Evolutionary conservation across 2,888 invertebrate species (phyloP).

Genomic region (Thecocarcelia acutangulata): DNA sequence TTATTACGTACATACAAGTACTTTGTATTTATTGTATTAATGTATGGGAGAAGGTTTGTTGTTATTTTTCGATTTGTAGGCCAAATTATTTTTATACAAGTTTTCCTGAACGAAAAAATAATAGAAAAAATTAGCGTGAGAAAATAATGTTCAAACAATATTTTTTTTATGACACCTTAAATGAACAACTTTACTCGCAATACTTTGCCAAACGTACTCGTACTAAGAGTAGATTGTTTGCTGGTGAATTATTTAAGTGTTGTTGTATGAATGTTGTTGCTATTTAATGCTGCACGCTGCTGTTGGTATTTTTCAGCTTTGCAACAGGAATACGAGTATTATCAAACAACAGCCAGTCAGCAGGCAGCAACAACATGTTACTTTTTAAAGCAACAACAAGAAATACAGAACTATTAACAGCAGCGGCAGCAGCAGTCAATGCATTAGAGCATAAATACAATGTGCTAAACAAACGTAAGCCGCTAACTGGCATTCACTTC

Average conservation of each 20-base stretch:
- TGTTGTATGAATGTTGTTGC: constrained; percentile 9
- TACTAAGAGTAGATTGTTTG: constrained; percentile 63
- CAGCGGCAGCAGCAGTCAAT: background rate
- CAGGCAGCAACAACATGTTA: constrained; percentile 36
- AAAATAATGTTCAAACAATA: constrained; percentile 63
- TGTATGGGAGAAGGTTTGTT: constrained; percentile 15
- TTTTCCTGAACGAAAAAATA: constrained; percentile 33
- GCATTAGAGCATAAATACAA: constrained; percentile 37
- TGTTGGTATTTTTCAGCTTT: constrained; percentile 14
- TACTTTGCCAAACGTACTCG: constrained; percentile 36
- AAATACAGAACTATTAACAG: background rate
- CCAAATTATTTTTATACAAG: constrained; percentile 58
- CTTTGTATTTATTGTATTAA: constrained; percentile 17
- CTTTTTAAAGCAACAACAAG: constrained; percentile 17
- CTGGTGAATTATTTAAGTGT: constrained; percentile 51
- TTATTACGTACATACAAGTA: background rate
- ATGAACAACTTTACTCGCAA: constrained; percentile 52
- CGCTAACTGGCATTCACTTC: constrained; percentile 60
- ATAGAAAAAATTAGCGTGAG: constrained; percentile 63
- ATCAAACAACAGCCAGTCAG: constrained; percentile 24
- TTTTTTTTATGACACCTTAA: constrained; percentile 67
- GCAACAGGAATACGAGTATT: constrained; percentile 47
- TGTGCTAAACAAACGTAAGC: constrained; percentile 33
- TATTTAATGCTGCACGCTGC: background rate
- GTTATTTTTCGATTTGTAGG: constrained; percentile 55